Evolutionary conservation across 2,888 invertebrate genomes (phyloP), one percentile per base, ranked within the genome.

Genomic region (Cerastoderma edule): DNA sequence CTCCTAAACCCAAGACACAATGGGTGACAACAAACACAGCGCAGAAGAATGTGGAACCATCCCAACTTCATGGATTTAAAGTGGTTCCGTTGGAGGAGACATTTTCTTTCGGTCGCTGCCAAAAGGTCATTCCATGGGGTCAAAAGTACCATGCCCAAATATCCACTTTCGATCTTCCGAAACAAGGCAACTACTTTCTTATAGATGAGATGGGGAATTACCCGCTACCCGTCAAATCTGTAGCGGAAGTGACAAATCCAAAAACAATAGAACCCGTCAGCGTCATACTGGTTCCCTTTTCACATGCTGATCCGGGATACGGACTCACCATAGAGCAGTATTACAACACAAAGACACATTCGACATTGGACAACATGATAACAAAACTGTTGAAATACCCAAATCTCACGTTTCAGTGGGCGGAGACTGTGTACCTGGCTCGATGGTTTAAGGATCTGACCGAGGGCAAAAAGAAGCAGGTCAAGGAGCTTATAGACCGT

Each of bases 281-380:
- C 24, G 81, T 84, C 13, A 69, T 98, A 78, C 95, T 98, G 46
- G 96, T 98, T 13, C 98, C 98, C 0, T 98, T 98, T 92, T 97
- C 98, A 0, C 98, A 98, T 93, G 98, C 97, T 91, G 99, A 99
- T 93, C 98, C 98, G 0, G 99, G 98, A 73, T 99, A 99, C 98
- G 93, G 98, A 89, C 96, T 96, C 93, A 98, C 98, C 0, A 97
- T 97, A 93, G 97, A 98, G 89, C 96, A 96, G 89, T 99, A 99
- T 93, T 98, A 97, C 93, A 96, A 96, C 92, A 95, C 86, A 24
- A 89, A 91, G 76, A 91, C 98, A 0, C 95, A 96, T 71, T 95
- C 96, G 89, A 98, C 98, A 81, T 95, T 99, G 84, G 96, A 97
- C 93, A 96, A 97, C 92, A 96, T 98, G 94, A 96, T 98, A 22